Base-by-base conservation (phyloP, 2,797 vertebrate species). In the Onychomys arenicola region DNA sequence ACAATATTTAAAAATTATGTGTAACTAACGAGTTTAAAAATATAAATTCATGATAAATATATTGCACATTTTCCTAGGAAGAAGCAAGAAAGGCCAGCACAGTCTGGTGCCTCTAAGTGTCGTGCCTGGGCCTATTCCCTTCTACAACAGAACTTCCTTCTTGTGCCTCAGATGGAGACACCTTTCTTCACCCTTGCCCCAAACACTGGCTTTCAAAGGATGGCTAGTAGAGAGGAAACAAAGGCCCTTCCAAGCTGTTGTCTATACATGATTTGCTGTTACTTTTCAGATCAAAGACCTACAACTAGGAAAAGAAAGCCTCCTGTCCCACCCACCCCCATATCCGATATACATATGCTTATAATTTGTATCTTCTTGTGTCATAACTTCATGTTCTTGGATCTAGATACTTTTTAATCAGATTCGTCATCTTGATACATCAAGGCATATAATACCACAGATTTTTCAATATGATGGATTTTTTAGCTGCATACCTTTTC, bases 391-490 rank as follows among this genome's bases (percentile, higher is more conserved):
- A 77, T 89, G n/a, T 67, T 96, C 65, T 85, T 86, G 43, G 19
- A 37, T 94, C 49, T 71, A 67, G 19, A 84, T 97, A 94, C 90
- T 96, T 98, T 97, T 97, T 86, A 34, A 88, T 96, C 71, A 96
- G 89, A 77, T 97, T 97, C 95, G 32, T 94, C 46, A 97, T 93
- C 81, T 98, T 78, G 52, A 32, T 55, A 55, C 49, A 52, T 78
- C 16, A 34, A 94, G 94, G 93, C 80, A 96, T 81, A 49, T 93
- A 25, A 71, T 14, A 40, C 59, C 57, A 65, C 55, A 65, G 59
- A 96, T 96, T 84, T 96, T 97, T 87, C 90, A 96, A 81, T 85
- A 95, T 40, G 11, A 90, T 96, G 96, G 92, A 95, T 98, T 98
- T 96, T 96, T 94, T 97, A 92, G 67, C 43, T 91, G 4, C 37